These are phyloP conservation scores for Aphaenogaster ashmeadi DNA, from an alignment of 1,140 invertebrate species.

Conservation along the genomic window DNA sequence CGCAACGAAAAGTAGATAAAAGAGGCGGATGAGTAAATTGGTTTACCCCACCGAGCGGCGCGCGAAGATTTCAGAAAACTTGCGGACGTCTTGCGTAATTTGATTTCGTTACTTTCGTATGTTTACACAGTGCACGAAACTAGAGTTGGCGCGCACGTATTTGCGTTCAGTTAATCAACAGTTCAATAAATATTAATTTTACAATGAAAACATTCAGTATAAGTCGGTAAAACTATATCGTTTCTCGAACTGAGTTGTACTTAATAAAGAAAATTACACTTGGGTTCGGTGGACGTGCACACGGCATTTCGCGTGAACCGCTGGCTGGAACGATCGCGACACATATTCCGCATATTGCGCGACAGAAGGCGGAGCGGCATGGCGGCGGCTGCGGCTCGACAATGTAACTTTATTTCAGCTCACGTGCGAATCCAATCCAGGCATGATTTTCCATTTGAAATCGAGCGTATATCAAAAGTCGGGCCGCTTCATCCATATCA, in stretches of 20 bases:
- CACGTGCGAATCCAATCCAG: constrained; percentile 86
- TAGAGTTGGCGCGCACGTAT: too few species aligned
- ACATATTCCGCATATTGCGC: constrained; percentile 70
- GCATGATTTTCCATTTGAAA: constrained; percentile 87
- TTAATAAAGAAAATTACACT: constrained; percentile 5
- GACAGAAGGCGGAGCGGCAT: constrained; percentile 44
- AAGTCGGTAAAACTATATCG: not conserved
- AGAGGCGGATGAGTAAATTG: constrained; percentile 35
- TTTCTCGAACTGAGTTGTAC: not conserved
- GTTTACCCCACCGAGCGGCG: not conserved
- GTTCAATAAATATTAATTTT: not conserved
- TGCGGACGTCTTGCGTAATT: not conserved
- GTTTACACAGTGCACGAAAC: not conserved
- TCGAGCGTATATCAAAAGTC: constrained; percentile 86
- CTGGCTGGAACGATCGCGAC: constrained; percentile 54
- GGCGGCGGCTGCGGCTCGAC: constrained; percentile 48
- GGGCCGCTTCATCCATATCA: constrained; percentile 86
- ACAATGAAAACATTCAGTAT: not conserved
- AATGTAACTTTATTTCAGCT: constrained; percentile 82
- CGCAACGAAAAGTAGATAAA: constrained; percentile 57
- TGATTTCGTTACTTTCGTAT: constrained; percentile 14
- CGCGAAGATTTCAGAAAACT: constrained; percentile 25
- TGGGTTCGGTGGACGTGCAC: not conserved
- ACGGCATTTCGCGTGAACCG: not conserved
- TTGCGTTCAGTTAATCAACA: not conserved